Base-by-base conservation (phyloP, 2,797 vertebrate species). In the Geotrypetes seraphini region DNA sequence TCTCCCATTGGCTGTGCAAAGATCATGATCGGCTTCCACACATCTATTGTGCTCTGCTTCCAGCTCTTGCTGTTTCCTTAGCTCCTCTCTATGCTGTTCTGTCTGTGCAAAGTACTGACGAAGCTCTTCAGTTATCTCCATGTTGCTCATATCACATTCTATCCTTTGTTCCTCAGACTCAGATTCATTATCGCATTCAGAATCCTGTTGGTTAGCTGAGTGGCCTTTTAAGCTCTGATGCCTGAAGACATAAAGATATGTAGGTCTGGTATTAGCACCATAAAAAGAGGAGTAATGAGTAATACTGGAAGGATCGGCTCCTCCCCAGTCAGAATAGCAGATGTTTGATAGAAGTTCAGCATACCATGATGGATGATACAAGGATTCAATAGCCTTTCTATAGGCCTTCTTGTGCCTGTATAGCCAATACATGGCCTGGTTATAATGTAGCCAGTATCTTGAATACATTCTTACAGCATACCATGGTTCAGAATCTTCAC, bases 81-180 rank as follows among this genome's bases (percentile, higher is more conserved):
- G 73, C 28, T 99, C 93, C 33, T 90, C 85, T 46, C 53, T 60
- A 73, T 99, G 95, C 19, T 53, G 72, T 55, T 96, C 93, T 0
- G 92, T 96, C 60, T 96, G 73, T 10, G 84, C 90, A 25, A 99
- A 99, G 63, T 88, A 97, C 61, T 95, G 73, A 5, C 93, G 87
- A 10, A 98, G 86, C 60, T 98, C 96, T 12, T 97, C 85, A 0
- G 89, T 95, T 75, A 99, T 98, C 55, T 93, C 92, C 92, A 96
- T 92, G 70, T 90, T 87, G 70, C 83, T 94, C 58, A 96, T 56
- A 7, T 97, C 89, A 11, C 80, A 96, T 30, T 92, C 94, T 6
- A 95, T 76, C 35, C 86, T 87, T 16, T 72, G 82, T 2, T 83
- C 76, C 16, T 80, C 75, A 0, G 86, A 89, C 59, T 87, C n/a